Evolutionary conservation across 2,797 vertebrate genomes (phyloP).

Genomic region (Hydrolagus colliei): DNA sequence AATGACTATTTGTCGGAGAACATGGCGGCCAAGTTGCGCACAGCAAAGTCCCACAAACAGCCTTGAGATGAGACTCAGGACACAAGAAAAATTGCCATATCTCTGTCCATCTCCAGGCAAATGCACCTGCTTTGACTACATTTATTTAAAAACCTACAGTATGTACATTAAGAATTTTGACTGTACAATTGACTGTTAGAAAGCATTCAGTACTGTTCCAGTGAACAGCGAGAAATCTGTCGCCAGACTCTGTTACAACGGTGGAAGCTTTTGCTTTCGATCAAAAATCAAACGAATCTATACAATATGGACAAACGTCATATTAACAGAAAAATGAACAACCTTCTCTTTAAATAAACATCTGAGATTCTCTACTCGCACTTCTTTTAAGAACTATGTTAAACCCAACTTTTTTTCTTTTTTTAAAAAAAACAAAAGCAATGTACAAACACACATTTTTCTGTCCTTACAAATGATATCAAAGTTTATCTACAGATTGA

Average conservation of each 20-base stretch:
- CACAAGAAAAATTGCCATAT: constrained; percentile 18
- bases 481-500: constrained; percentile 27
- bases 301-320: constrained; percentile 34
- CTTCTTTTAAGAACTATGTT: constrained; percentile 22
- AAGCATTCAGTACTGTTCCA: constrained; percentile 35
- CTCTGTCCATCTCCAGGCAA: not conserved
- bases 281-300: constrained; percentile 19
- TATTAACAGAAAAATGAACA: constrained; percentile 30
- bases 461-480: constrained; percentile 28
- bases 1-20: not conserved
- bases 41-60: too few relatives aligned
- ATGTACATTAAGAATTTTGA: constrained; percentile 46
- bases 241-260: not conserved
- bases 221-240: constrained; percentile 42
- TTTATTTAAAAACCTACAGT: constrained; percentile 39
- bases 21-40: too few relatives aligned
- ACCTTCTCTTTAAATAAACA: constrained; percentile 31
- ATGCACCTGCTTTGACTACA: constrained; percentile 25
- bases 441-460: constrained; percentile 22
- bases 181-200: constrained; percentile 49
- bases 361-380: constrained; percentile 21
- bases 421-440: not conserved
- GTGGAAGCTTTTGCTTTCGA: constrained; percentile 15
- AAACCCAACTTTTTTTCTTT: not conserved
- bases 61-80: too few relatives aligned